phyloP scores from a whole-genome alignment of 2,888 invertebrate genomes.

The Pycnomerus fuliginosus region DNA sequence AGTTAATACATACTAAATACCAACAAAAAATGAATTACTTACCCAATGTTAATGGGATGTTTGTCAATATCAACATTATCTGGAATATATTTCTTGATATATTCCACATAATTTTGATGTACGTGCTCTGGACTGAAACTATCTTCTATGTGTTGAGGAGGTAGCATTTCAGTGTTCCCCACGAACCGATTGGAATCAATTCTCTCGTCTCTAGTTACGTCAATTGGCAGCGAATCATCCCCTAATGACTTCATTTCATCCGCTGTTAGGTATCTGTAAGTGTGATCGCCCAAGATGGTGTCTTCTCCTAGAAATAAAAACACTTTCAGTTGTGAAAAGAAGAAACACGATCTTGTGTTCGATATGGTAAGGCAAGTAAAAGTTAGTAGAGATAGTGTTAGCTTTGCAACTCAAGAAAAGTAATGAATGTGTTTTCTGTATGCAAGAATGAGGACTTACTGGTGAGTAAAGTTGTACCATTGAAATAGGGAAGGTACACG shows the following conservation, averaged over 20 bases:
- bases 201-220: conserved; percentile 88
- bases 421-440: conserved; percentile 18
- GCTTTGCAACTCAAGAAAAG: conserved; percentile 29
- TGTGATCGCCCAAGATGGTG: conserved; percentile 85
- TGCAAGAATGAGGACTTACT: conserved; percentile 62
- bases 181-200: conserved; percentile 68
- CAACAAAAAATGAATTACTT: conserved; percentile 42
- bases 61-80: conserved; percentile 61
- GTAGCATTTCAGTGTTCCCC: conserved; percentile 52
- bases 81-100: conserved; percentile 58
- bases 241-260: conserved; percentile 95
- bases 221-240: conserved; percentile 90
- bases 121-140: conserved; percentile 64
- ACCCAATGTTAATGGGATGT: conserved; percentile 66
- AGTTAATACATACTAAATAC: not conserved
- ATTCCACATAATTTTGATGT: conserved; percentile 54
- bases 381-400: conserved; percentile 25
- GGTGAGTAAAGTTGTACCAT: conserved; percentile 75
- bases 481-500: conserved; percentile 82
- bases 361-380: conserved; percentile 1
- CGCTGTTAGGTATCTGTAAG: conserved; percentile 88
- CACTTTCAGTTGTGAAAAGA: not conserved
- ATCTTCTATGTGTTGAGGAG: conserved; percentile 62
- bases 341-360: conserved; percentile 1
- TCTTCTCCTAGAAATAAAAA: conserved; percentile 72